Evolutionary conservation across 2,888 invertebrate genomes (phyloP).

Genomic region (Siphlonurus alternatus): DNA sequence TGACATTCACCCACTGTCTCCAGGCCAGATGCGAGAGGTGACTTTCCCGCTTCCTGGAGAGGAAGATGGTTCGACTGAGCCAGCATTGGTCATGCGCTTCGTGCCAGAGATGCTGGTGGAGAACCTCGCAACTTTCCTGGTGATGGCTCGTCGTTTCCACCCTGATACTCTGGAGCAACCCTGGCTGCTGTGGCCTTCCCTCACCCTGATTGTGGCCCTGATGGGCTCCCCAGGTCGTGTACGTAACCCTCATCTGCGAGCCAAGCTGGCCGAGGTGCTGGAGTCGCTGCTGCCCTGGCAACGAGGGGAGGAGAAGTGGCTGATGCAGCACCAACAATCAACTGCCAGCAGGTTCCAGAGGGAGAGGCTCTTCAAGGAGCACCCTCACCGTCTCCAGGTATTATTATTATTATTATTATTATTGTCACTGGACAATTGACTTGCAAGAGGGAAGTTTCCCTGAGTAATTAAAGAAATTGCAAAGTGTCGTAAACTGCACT

Average conservation of each 20-base stretch:
- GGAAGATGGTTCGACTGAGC: slow-evolving; percentile 2
- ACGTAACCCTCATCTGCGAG: slow-evolving; percentile 84
- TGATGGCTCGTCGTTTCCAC: slow-evolving; percentile 50
- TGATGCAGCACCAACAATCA: slow-evolving; percentile 27
- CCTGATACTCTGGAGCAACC: slow-evolving; percentile 46
- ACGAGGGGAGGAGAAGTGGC: slow-evolving; percentile 33
- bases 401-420: slow-evolving; percentile 5
- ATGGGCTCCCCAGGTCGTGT: slow-evolving; percentile 74
- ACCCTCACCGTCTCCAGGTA: slow-evolving; percentile 54
- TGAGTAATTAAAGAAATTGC: too few relatives aligned
- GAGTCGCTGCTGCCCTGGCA: slow-evolving; percentile 67
- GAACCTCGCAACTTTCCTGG: slow-evolving; percentile 67
- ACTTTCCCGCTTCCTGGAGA: slow-evolving; percentile 43
- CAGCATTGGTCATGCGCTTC: slow-evolving; percentile 30
- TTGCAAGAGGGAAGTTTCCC: too few relatives aligned
- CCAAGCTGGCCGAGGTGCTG: slow-evolving; percentile 74
- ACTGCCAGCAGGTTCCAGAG: slow-evolving; percentile 34
- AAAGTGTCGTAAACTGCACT: too few relatives aligned
- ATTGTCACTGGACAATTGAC: too few relatives aligned
- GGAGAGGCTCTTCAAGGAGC: slow-evolving; percentile 53
- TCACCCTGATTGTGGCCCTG: slow-evolving; percentile 64
- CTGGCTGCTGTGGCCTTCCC: slow-evolving; percentile 44
- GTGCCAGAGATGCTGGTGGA: slow-evolving; percentile 83
- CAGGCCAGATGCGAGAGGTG: slow-evolving; percentile 34
- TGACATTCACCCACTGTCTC: too few relatives aligned